Conservation (phyloP, 2,113 vertebrate genomes). For the Cinclus cinclus region DNA sequence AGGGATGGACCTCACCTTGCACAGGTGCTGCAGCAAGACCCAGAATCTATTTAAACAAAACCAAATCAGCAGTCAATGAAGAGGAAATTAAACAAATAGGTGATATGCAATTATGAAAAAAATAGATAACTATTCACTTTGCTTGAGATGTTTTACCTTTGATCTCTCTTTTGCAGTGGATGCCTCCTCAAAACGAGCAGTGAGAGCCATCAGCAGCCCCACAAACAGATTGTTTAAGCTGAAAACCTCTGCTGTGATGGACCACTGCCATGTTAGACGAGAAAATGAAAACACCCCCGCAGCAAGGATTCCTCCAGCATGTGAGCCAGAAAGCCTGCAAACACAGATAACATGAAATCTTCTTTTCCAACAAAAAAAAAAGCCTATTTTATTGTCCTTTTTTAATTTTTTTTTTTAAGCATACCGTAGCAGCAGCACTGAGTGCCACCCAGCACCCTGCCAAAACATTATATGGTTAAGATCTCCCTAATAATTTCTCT, state of each 20-base stretch:
- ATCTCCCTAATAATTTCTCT: conserved; percentile 46
- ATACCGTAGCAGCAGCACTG: conserved; percentile 62
- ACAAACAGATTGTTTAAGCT: conserved; percentile 97
- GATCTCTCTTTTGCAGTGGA: conserved; percentile 80
- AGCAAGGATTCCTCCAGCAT: conserved; percentile 89
- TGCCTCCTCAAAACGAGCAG: conserved; percentile 82
- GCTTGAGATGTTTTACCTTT: conserved; percentile 83
- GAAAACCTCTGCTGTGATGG: conserved; percentile 93
- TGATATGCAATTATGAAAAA: background rate
- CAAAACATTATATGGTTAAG: conserved; percentile 61
- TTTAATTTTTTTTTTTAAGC: background rate
- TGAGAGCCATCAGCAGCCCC: conserved; percentile 88
- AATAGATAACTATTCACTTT: conserved; percentile 13
- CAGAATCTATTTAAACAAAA: background rate
- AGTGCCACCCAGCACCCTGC: conserved; percentile 61
- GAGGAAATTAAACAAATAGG: background rate
- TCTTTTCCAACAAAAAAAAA: conserved; percentile 75
- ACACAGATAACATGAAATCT: conserved; percentile 84
- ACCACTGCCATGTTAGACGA: conserved; percentile 97
- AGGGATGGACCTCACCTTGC: background rate
- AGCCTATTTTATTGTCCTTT: conserved; percentile 71
- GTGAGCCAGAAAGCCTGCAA: conserved; percentile 89
- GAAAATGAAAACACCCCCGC: conserved; percentile 92
- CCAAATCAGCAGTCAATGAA: background rate
- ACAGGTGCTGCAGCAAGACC: background rate